These are phyloP conservation scores for Odontamblyopus rebecca DNA, from an alignment of 2,797 vertebrate species.

Conservation along the genomic window DNA sequence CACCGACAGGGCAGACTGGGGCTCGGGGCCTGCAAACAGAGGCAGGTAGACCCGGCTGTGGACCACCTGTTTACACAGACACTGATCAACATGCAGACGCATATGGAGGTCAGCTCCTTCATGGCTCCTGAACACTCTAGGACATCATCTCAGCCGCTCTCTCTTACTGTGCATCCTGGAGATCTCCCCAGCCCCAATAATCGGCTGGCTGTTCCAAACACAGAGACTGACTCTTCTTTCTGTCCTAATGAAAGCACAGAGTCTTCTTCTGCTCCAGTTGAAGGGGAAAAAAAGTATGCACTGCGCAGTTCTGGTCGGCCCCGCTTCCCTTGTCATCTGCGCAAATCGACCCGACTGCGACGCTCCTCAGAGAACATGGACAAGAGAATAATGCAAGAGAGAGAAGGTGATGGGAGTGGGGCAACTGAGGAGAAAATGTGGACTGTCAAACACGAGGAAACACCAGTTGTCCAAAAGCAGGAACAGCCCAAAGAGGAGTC, in stretches of 20 bases:
- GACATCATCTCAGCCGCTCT: slow-evolving; percentile 63
- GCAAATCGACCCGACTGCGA: slow-evolving; percentile 84
- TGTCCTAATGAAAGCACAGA: slow-evolving; percentile 70
- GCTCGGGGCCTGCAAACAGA: slow-evolving; percentile 66
- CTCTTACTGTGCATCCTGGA: slow-evolving; percentile 49
- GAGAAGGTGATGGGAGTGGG: slow-evolving; percentile 57
- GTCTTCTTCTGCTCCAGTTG: slow-evolving; percentile 69
- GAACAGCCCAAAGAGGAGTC: slow-evolving; percentile 51
- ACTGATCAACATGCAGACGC: slow-evolving; percentile 68
- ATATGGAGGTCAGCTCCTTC: slow-evolving; percentile 62
- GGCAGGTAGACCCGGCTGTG: slow-evolving; percentile 59
- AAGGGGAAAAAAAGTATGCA: slow-evolving; percentile 92
- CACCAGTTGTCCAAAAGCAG: slow-evolving; percentile 41
- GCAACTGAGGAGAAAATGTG: slow-evolving; percentile 67
- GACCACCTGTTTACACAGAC: slow-evolving; percentile 64
- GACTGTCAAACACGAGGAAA: slow-evolving; percentile 66
- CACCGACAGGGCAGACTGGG: slow-evolving; percentile 84
- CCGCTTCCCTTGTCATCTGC: slow-evolving; percentile 91
- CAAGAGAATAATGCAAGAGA: slow-evolving; percentile 62
- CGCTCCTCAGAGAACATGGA: slow-evolving; percentile 73
- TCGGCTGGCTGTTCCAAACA: slow-evolving; percentile 53
- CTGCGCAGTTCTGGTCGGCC: slow-evolving; percentile 93
- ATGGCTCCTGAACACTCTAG: slow-evolving; percentile 47
- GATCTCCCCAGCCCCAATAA: slow-evolving; percentile 59
- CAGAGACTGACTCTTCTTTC: slow-evolving; percentile 57